Evolutionary conservation across 2,113 vertebrate species (phyloP), one percentile per base, ranked within the genome.

Genomic region (Cryptomyrus ogoouensis): DNA sequence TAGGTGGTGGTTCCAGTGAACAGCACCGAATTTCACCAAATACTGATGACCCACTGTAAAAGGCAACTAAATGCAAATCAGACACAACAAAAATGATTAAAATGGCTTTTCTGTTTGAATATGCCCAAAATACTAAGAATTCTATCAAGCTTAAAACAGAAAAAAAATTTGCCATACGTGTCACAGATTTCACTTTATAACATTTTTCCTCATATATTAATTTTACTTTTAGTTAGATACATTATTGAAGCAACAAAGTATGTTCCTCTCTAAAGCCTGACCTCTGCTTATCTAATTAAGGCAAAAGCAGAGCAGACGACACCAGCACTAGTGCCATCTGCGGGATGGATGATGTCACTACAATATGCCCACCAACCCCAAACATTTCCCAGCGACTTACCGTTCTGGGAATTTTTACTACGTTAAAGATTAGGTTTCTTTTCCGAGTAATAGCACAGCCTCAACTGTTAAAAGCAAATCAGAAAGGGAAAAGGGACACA

Each of bases 141-240:
- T 90, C 91, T 92, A 31, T 70, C 91, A 93, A 91, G 42, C 56
- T 80, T 89, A 90, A 47, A 83, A 70, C n/a, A 31, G 56, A 52
- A 89, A 92, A 91, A 88, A 91, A 88, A 90, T 39, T 44, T 90
- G 92, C 90, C 85, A 89, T 92, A 92, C 17, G 6, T 42, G 35
- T 80, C 74, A 80, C 92, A 89, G 85, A 92, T 87, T 89, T 94
- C 35, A 88, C 91, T 92, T 94, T 94, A 94, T 91, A 94, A 94
- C 95, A 94, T 93, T 94, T 93, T 93, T 94, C 93, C 93, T 94
- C 94, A 96, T 96, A 96, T 96, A 96, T 96, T 96, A 96, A 95
- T 93, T 96, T 95, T 96, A 94, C 94, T 94, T 92, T 94, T 92
- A 93, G 92, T 86, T 96, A 95, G 96, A 92, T 96, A 96, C 96